Base-by-base conservation (phyloP, 2,113 vertebrate genomes). In the Anser brachyrhynchus region DNA sequence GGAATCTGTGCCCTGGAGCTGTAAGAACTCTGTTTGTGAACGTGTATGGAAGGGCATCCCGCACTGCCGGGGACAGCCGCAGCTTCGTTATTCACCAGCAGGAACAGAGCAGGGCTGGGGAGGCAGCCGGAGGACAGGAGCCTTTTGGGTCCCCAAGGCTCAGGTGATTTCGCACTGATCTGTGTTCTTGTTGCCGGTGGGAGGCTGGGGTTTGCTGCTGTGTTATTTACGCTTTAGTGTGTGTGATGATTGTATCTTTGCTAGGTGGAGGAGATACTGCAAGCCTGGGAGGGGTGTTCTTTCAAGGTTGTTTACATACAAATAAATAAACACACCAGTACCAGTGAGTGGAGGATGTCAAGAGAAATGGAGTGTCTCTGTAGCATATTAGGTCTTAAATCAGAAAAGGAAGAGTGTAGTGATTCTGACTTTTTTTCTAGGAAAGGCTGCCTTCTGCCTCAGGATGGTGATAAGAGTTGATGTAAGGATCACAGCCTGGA, bases 251-350 rank as follows among this genome's bases (percentile, higher is more conserved):
- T 8, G 10, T 57, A 23, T 59, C 43, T 89, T 58, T 71, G 23
- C 49, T 44, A 39, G 55, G 44, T 71, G 61, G 65, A 84, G 44
- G 51, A 75, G 52, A 75, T 70, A 31, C 33, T 46, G 44, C 62
- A 78, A 54, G 33, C 80, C 77, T 70, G 51, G 41, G 51, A 90
- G 0, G 1, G 3, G 2, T 62, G 37, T 76, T 94, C 57, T 91
- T 89, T 37, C 37, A 11, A 73, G 25, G 33, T 23, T 51, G 20
- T 83, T 73, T 86, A 61, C 2, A 4, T 13, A 66, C n/a, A 90
- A 95, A 90, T 54, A 79, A 87, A 81, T 31, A 89, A 89, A 85
- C 29, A n/a, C 72, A 86, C 22, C 19, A 33, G n/a, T 46, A 74
- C 19, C 17, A 23, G 0, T 37, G 46, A 88, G 26, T 57, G 73